Percentiles rank a stretch among this genome's conserved stretches.
Conservation (phyloP, 1,140 invertebrate species). For the Protaetia brevitarsis region DNA sequence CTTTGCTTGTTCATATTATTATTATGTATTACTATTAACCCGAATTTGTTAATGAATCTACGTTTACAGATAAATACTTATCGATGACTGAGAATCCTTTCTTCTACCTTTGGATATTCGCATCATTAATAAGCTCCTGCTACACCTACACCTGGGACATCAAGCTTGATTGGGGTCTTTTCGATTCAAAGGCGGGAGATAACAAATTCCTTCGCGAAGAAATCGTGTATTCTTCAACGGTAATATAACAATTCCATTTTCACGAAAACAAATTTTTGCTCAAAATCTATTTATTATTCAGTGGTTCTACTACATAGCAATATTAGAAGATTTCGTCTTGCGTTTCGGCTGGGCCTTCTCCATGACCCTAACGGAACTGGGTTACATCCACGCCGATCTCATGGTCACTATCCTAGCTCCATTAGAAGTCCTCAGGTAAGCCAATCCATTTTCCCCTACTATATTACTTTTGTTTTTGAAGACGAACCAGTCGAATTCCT, state of each 20-base stretch:
- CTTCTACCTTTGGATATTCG: conserved; percentile 75
- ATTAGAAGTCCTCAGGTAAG: conserved; percentile 79
- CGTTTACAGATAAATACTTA: conserved; percentile 57
- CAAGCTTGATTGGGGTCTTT: conserved; percentile 98
- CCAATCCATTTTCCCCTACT: neutral
- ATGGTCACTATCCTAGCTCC: conserved; percentile 75
- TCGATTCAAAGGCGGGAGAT: conserved; percentile 82
- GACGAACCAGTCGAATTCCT: neutral
- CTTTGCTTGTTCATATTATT: conserved; percentile 43
- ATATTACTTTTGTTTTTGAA: neutral
- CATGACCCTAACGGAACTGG: conserved; percentile 73
- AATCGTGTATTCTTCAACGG: conserved; percentile 72
- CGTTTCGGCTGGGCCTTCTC: conserved; percentile 80
- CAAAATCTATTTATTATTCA: conserved; percentile 51
- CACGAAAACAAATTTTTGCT: neutral
- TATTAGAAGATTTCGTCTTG: conserved; percentile 78
- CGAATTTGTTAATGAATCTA: neutral
- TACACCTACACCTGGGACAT: conserved; percentile 95
- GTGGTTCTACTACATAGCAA: conserved; percentile 96
- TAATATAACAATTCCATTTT: conserved; percentile 44
- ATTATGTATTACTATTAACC: no score
- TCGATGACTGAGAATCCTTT: conserved; percentile 70
- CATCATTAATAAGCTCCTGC: conserved; percentile 72
- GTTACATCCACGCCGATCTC: conserved; percentile 68
- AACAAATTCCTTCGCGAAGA: conserved; percentile 76